Conservation (phyloP, 2,113 vertebrate genomes). For the Ictalurus punctatus region DNA sequence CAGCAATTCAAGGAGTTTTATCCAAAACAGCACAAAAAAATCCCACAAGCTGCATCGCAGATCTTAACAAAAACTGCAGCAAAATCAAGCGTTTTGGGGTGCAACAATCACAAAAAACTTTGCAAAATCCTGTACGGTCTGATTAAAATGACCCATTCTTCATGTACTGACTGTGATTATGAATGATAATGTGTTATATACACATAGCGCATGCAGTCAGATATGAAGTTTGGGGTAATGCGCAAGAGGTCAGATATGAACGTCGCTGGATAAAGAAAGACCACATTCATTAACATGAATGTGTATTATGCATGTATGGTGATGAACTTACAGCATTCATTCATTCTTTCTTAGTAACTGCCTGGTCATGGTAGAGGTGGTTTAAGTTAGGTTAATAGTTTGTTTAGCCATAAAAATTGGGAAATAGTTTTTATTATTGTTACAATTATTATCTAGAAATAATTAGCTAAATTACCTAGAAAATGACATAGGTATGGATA, state of each 20-base stretch:
- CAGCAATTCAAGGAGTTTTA: no score
- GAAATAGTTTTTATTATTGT: no score
- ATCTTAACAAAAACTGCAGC: no score
- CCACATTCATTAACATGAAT: background rate
- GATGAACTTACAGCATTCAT: background rate
- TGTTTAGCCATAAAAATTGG: background rate
- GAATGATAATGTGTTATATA: background rate
- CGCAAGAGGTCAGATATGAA: background rate
- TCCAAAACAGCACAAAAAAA: no score
- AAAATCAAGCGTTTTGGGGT: no score
- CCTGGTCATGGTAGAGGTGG: background rate
- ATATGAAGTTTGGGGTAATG: background rate
- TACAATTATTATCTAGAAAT: background rate
- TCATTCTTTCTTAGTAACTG: background rate
- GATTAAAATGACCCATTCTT: no score
- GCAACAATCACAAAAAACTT: no score
- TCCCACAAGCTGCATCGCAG: no score
- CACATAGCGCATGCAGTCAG: background rate
- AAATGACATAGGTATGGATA: background rate
- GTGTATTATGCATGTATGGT: background rate
- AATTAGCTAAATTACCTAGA: background rate
- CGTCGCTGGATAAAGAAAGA: background rate
- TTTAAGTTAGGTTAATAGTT: background rate
- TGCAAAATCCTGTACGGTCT: no score
- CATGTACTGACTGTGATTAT: no score